Evolutionary conservation across 2,888 invertebrate genomes (phyloP), one percentile per base, ranked within the genome.

Genomic region (Ectemnius lituratus): DNA sequence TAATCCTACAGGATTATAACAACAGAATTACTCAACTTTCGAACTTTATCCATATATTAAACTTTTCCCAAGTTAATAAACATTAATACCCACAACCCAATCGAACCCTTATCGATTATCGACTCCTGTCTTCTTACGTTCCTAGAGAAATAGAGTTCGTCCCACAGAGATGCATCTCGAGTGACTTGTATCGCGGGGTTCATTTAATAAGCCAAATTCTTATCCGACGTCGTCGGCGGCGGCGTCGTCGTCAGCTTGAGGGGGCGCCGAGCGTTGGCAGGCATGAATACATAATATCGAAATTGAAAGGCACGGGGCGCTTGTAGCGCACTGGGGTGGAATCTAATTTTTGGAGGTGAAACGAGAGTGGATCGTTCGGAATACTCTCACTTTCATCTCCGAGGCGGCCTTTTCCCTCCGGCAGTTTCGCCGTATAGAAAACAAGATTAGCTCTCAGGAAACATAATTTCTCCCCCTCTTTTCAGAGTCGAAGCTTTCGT

Each of bases 381-480:
- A 69, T 72, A 80, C 81, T 82, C 76, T 78, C 68, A 64, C 73
- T 75, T 76, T 52, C 37, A 37, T 73, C 66, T 45, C 58, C 56
- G 11, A 49, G 14, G 49, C 27, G 28, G 45, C 46, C 59, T 49
- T 73, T 61, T 66, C 67, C 58, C 76, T 65, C 64, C 56, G 45
- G 65, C 62, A 49, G 13, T 45, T 66, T 49, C 45, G 47, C 16
- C 62, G 66, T 45, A 62, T 57, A 47, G 52, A 59, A 73, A 79
- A 79, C 62, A 65, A 71, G 78, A 77, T 77, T 73, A 75, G 62
- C 62, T 52, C 6, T 37, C 59, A 63, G 67, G 66, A 75, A 78
- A 78, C 75, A 79, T 76, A 78, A 82, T 84, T 81, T 80, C 62
- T n/a, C 37, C 52, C 61, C 16, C 46, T 52, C 52, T n/a, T 52